These are phyloP conservation scores for Agelaius tricolor DNA, from an alignment of 2,113 vertebrate genomes.

Conservation along the genomic window DNA sequence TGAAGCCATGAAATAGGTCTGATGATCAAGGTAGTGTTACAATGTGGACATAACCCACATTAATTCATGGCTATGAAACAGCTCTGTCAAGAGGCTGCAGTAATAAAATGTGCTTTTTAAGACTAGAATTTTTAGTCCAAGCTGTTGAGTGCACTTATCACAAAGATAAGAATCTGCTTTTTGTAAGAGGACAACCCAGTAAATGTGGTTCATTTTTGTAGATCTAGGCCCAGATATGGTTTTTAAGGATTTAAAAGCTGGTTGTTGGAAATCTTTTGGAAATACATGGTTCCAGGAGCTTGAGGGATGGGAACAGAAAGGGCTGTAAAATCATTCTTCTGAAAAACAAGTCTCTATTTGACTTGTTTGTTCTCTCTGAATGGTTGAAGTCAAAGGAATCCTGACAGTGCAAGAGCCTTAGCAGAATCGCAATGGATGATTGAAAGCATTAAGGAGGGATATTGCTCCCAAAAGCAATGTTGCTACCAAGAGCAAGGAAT, in stretches of 20 bases:
- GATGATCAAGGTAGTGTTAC: not conserved
- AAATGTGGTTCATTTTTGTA: not conserved
- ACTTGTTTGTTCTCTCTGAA: not conserved
- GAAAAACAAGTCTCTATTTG: not conserved
- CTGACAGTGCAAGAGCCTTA: not conserved
- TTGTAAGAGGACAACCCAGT: not conserved
- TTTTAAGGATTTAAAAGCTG: not conserved
- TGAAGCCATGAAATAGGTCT: not conserved
- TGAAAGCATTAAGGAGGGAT: not conserved
- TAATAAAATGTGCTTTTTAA: not conserved
- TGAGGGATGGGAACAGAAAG: not conserved
- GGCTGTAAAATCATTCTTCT: not conserved
- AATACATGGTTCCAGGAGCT: fast-evolving
- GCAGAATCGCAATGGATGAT: not conserved
- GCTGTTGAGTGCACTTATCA: not conserved
- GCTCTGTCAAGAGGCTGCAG: not conserved
- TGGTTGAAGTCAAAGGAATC: not conserved
- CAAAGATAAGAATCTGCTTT: not conserved
- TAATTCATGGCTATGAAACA: not conserved
- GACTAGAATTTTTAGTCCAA: not conserved
- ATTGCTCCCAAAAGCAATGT: not conserved
- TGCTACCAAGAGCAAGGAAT: not conserved
- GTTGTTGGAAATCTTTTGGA: not conserved
- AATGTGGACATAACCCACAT: not conserved
- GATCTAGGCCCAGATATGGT: not conserved